These are phyloP conservation scores for Pogonognathellus flavescens DNA, from an alignment of 1,140 invertebrate genomes.

Conservation along the genomic window DNA sequence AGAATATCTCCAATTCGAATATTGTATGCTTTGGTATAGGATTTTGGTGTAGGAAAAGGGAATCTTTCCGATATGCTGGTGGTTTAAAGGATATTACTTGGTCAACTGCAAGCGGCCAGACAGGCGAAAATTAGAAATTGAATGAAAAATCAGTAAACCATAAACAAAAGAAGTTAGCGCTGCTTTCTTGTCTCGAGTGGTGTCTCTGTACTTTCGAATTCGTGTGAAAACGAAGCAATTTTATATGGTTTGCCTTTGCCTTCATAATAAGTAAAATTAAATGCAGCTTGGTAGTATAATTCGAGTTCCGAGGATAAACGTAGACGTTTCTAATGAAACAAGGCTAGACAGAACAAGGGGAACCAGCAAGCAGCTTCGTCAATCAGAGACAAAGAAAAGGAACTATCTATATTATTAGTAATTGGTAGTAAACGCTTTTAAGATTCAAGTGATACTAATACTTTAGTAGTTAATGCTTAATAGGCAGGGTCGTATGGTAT, in stretches of 20 bases:
- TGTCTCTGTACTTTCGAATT: constrained; percentile 33
- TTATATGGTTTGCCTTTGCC: constrained; percentile 39
- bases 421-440: constrained; percentile 27
- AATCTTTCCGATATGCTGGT: background rate
- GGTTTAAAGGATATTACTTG: constrained; percentile 16
- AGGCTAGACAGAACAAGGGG: constrained; percentile 24
- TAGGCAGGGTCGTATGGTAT: too few species aligned
- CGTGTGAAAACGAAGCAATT: background rate
- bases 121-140: constrained; percentile 25
- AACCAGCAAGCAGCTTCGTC: too few species aligned
- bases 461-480: too few species aligned
- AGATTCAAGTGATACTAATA: background rate
- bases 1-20: too few species aligned
- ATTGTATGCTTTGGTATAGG: too few species aligned
- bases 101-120: constrained; percentile 15
- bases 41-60: background rate
- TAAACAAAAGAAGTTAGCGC: constrained; percentile 24
- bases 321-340: constrained; percentile 1
- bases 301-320: background rate
- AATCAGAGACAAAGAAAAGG: constrained; percentile 16
- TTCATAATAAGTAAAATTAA: background rate
- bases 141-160: constrained; percentile 23
- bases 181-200: constrained; percentile 41
- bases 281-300: background rate
- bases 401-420: constrained; percentile 5